These are phyloP conservation scores for Peromyscus californicus DNA, from an alignment of 2,113 vertebrate species.

Conservation along the genomic window DNA sequence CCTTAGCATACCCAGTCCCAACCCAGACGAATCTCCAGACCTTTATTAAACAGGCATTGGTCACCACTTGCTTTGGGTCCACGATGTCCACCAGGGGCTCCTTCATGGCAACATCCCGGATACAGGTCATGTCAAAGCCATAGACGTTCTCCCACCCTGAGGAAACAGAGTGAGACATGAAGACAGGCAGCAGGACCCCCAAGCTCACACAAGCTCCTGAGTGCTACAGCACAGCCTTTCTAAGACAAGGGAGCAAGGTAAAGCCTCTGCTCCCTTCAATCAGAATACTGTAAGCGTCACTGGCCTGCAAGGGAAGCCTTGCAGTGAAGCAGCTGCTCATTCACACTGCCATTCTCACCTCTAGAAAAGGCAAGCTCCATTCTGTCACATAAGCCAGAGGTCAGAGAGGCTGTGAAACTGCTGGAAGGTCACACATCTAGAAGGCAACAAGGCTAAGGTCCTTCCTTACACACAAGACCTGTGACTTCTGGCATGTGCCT, in stretches of 20 bases:
- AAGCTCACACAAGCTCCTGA: background rate
- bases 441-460: background rate
- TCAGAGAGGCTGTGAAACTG: background rate
- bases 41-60: conserved; percentile 98
- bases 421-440: conserved; percentile 13
- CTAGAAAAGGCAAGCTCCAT: background rate
- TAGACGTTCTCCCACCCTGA: conserved; percentile 99
- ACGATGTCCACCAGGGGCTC: conserved; percentile 98
- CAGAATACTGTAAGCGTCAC: background rate
- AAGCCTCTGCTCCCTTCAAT: background rate
- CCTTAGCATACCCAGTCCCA: background rate
- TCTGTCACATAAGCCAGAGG: background rate
- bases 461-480: background rate
- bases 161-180: conserved; percentile 76
- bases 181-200: background rate
- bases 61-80: conserved; percentile 98
- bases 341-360: background rate
- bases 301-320: background rate
- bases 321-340: accelerated
- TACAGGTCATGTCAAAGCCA: conserved; percentile 99
- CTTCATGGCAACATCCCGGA: conserved; percentile 98
- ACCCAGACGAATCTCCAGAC: conserved; percentile 86
- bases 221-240: background rate
- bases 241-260: background rate
- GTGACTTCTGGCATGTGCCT: too few relatives aligned